Conservation (phyloP, 2,113 vertebrate genomes). For the Cnemophilus loriae region DNA sequence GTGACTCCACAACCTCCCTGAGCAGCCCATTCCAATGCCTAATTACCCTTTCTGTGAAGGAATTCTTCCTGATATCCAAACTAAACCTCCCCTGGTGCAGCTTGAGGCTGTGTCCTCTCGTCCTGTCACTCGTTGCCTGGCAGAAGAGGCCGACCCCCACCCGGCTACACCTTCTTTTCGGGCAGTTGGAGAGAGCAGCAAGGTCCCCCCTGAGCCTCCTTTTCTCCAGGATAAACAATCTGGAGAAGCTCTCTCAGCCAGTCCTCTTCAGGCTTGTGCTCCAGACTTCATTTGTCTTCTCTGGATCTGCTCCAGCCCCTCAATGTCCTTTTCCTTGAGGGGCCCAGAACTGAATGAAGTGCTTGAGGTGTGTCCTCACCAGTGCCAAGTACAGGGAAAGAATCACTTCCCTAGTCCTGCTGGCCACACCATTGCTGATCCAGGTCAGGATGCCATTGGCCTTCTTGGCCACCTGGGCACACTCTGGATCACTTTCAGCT, state of each 20-base stretch:
- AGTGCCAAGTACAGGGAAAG: not conserved
- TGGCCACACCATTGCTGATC: not conserved
- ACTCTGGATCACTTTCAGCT: not conserved
- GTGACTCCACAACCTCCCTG: not conserved
- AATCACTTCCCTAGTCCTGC: not conserved
- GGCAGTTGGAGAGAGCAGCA: not conserved
- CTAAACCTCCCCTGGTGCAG: not conserved
- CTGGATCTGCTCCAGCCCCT: not conserved
- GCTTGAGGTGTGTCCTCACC: not conserved
- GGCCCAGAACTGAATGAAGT: not conserved
- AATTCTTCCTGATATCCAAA: not conserved
- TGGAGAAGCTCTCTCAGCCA: not conserved
- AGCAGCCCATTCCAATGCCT: not conserved
- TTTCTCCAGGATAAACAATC: not conserved
- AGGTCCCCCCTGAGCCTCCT: not conserved
- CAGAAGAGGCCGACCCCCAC: fast-evolving
- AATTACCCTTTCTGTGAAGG: not conserved
- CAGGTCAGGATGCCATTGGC: not conserved
- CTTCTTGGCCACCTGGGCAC: not conserved
- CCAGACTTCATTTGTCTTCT: not conserved
- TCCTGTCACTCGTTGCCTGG: not conserved
- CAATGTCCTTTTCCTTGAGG: not conserved
- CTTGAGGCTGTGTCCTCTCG: not conserved
- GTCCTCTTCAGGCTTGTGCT: not conserved
- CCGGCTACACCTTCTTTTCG: not conserved